Base-by-base conservation (phyloP, 2,888 invertebrate genomes). In the Seira musarum region DNA sequence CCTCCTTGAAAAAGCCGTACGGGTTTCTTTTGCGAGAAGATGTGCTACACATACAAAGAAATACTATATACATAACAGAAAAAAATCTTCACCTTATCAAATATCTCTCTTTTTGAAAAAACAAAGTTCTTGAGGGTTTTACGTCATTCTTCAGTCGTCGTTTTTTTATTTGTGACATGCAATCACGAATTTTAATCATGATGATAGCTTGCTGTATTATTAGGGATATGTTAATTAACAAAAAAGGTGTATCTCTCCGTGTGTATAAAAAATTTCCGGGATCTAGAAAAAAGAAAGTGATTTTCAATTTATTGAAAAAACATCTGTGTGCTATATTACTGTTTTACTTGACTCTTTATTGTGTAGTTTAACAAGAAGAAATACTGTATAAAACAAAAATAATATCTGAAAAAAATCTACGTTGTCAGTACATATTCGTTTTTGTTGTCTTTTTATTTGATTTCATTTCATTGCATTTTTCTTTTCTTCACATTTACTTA, bases 331-430 rank as follows among this genome's bases (percentile, higher is more conserved):
- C 79, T 79, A 79, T 79, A 79, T 79, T 73, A 67, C 79, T 79
- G 79, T 79, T 79, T 71, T 78, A 78, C 78, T 78, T 79, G 72
- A 79, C 72, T 79, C 79, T 78, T 70, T 76, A 76, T 77, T 77
- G 70, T 63, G 79, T 79, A 79, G 78, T 79, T 61, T 79, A 79
- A 73, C 67, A 72, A 49, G 65, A 69, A 64, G 70, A 74, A 69
- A 61, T 30, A 72, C 66, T 79, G 79, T 79, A 79, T 71, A 76
- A 63, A 73, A 67, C 66, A 79, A 68, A 79, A 79, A 72, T n/a
- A n/a, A 79, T 79, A 79, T 79, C 72, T 71, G n/a, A n/a, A 72
- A 72, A 73, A 53, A 72, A 67, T 79, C 79, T 73, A 73, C 68
- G 79, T 79, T 79, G 79, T 79, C 67, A 72, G 79, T 72, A 79